Evolutionary conservation across 2,797 vertebrate species (phyloP).

Genomic region (Helostoma temminkii): DNA sequence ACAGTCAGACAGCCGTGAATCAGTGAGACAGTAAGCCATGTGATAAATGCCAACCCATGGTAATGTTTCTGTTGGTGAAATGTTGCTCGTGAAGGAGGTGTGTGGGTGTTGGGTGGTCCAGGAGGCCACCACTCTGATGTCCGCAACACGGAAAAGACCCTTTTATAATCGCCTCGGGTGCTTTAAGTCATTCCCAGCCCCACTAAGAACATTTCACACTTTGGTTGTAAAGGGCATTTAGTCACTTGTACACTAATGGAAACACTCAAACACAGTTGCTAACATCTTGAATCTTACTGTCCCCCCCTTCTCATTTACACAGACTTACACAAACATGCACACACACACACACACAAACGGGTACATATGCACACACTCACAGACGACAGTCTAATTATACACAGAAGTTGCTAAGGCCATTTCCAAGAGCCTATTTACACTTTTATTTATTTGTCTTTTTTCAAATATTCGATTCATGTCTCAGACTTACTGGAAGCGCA

Average conservation of each 20-base stretch:
- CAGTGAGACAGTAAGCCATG: slow-evolving; percentile 63
- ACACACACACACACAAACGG: slow-evolving; percentile 53
- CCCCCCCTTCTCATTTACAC: slow-evolving; percentile 18
- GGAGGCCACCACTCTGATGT: slow-evolving; percentile 32
- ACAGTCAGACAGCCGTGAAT: slow-evolving; percentile 71
- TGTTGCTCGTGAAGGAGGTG: slow-evolving; percentile 35
- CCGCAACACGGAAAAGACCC: slow-evolving; percentile 52
- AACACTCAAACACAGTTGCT: slow-evolving; percentile 64
- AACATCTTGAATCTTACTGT: slow-evolving; percentile 57
- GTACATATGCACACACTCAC: slow-evolving; percentile 56
- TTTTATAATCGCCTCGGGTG: slow-evolving; percentile 50
- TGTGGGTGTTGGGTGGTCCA: slow-evolving; percentile 34
- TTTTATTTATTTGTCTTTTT: slow-evolving; percentile 85
- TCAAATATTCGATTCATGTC: slow-evolving; percentile 84
- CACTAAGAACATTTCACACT: slow-evolving; percentile 73
- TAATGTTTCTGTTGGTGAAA: slow-evolving; percentile 56
- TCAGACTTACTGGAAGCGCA: slow-evolving; percentile 85
- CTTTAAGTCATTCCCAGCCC: slow-evolving; percentile 68
- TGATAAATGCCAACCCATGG: slow-evolving; percentile 59
- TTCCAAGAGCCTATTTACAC: slow-evolving; percentile 82
- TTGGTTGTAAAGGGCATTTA: slow-evolving; percentile 66
- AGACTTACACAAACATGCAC: slow-evolving; percentile 33
- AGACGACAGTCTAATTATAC: slow-evolving; percentile 78
- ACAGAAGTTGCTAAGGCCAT: slow-evolving; percentile 77
- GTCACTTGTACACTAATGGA: slow-evolving; percentile 62